phyloP scores from a whole-genome alignment of 2,113 vertebrate species.

The Tapirus terrestris region DNA sequence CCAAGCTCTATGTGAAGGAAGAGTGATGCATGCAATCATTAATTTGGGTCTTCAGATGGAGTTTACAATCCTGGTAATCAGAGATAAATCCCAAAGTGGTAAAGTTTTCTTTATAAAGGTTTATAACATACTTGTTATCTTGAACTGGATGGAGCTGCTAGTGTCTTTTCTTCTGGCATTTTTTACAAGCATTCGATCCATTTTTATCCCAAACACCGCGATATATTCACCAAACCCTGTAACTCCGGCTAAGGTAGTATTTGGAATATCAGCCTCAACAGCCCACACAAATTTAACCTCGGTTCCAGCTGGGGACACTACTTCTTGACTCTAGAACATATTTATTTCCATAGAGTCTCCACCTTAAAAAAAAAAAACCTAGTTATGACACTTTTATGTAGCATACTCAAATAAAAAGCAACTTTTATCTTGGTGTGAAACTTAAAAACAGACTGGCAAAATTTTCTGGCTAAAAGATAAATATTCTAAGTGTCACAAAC shows the following conservation, averaged over 20 bases:
- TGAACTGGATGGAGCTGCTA: constrained; percentile 7
- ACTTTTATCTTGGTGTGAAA: constrained; percentile 75
- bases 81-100: background rate
- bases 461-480: constrained; percentile 72
- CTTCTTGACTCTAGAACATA: constrained; percentile 50
- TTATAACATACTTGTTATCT: background rate
- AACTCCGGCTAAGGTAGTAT: constrained; percentile 15
- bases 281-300: constrained; percentile 71
- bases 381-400: constrained; percentile 66
- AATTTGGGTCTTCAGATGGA: background rate
- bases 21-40: rapidly evolving
- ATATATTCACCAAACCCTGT: constrained; percentile 41
- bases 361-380: constrained; percentile 55
- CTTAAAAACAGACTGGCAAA: constrained; percentile 61
- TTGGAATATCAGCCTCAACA: constrained; percentile 60
- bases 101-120: background rate
- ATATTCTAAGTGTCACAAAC: constrained; percentile 54
- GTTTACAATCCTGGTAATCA: background rate
- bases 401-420: constrained; percentile 71
- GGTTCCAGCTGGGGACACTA: constrained; percentile 38
- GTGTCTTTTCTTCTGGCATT: constrained; percentile 58
- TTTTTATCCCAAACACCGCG: constrained; percentile 53
- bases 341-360: constrained; percentile 68
- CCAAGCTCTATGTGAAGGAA: background rate
- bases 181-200: constrained; percentile 58